These are phyloP conservation scores for Tetragnatha montana DNA, from an alignment of 2,888 invertebrate genomes.

Conservation along the genomic window DNA sequence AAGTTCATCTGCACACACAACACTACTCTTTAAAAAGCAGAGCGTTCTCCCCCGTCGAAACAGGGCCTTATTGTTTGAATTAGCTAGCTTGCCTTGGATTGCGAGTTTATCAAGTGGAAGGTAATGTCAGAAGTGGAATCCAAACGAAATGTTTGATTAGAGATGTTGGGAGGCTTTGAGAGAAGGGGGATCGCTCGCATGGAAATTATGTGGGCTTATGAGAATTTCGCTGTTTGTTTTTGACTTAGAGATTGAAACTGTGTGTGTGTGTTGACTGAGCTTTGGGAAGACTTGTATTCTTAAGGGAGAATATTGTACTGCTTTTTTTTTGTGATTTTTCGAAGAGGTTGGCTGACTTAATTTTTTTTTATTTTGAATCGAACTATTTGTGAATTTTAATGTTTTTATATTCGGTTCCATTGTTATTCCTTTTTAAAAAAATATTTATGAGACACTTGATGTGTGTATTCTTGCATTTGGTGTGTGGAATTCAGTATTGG, in stretches of 20 bases:
- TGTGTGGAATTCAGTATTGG: no score
- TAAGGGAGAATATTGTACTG: not conserved
- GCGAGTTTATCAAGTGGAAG: not conserved
- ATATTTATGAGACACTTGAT: no score
- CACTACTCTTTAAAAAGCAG: conserved; percentile 14
- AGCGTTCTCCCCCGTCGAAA: not conserved
- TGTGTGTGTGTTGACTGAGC: not conserved
- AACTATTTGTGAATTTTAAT: not conserved
- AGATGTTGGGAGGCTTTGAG: not conserved
- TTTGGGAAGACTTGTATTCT: conserved; percentile 9
- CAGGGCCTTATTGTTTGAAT: not conserved
- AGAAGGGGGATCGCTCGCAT: not conserved
- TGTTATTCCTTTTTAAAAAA: no score
- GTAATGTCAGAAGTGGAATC: not conserved
- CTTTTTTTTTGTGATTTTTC: not conserved
- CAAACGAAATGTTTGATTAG: not conserved
- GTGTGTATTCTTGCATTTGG: no score
- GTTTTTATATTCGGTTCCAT: no score
- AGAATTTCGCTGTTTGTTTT: conserved; percentile 1
- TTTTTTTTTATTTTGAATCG: not conserved
- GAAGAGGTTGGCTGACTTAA: not conserved
- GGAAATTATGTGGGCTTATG: not conserved
- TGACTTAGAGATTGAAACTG: not conserved
- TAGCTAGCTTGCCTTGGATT: not conserved
- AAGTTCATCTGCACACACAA: conserved; percentile 13